Base-by-base conservation (phyloP, 2,113 vertebrate species). In the Gobius niger region DNA sequence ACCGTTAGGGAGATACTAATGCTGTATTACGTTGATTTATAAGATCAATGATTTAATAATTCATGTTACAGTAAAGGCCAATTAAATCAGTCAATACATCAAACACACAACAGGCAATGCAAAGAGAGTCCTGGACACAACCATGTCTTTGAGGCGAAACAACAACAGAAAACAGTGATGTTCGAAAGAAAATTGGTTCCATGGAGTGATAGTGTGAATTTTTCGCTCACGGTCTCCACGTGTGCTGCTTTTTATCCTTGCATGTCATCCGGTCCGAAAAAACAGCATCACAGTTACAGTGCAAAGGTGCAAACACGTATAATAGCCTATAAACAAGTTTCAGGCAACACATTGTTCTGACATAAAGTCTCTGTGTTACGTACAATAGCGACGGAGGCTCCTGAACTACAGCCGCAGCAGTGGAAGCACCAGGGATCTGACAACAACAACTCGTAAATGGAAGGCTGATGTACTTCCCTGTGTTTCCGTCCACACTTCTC, bases 401-500 rank as follows among this genome's bases (percentile, higher is more conserved):
- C 56, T 61, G 64, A 3, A 44, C 65, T 18, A 9, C 6, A 3
- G 53, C 40, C 9, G 8, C 67, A 53, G 50, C 56, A 63, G 2
- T 50, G 6, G 51, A 75, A 44, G 66, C 68, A 72, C 47, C 51
- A 67, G 63, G 12, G 72, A 66, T 73, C 62, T 73, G 64, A 67
- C 41, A 41, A 44, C 57, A 67, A 63, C 82, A 81, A 65, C 68
- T 80, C 57, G 47, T 74, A 77, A 64, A 82, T 72, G 8, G 49
- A 19, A 73, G 61, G 57, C 47, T 15, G 65, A 75, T 73, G 75
- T 47, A 18, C 67, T 75, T 66, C 69, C 69, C 72, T 6, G 42
- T 67, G 67, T 72, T 70, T 66, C 67, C 67, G 72, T 81, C 71
- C 57, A 52, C 68, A 72, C 64, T 75, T 70, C 66, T 69, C 72